Evolutionary conservation across 2,888 invertebrate species (phyloP).

Genomic region (Macroteleia sp.): DNA sequence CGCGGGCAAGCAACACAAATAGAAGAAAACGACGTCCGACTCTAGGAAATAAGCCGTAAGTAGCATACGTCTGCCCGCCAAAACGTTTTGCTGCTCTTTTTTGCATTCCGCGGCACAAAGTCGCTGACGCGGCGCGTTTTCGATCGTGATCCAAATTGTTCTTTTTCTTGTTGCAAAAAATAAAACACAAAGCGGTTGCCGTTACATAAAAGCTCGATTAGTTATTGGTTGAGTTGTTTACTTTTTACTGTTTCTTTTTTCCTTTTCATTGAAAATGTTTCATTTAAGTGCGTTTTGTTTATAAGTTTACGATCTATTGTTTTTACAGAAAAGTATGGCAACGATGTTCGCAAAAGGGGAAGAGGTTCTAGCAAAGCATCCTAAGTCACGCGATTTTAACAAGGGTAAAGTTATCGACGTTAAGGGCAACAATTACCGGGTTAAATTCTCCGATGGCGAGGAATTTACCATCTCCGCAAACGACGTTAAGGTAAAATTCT

Average conservation of each 20-base stretch:
- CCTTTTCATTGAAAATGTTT: no score
- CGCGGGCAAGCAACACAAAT: background rate
- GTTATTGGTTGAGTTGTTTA: background rate
- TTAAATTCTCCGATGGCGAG: constrained; percentile 75
- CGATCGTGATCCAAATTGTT: constrained; percentile 12
- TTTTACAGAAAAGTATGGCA: constrained; percentile 34
- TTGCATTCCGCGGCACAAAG: background rate
- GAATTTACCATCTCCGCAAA: constrained; percentile 71
- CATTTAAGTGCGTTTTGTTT: no score
- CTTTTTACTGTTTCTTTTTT: constrained; percentile 50
- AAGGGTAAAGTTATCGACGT: constrained; percentile 72
- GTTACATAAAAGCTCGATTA: constrained; percentile 15
- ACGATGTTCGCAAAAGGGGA: constrained; percentile 77
- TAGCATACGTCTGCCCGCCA: constrained; percentile 34
- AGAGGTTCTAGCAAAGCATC: constrained; percentile 76
- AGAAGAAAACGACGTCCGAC: background rate
- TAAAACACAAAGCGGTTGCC: background rate
- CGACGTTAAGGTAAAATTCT: constrained; percentile 77
- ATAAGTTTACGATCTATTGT: no score
- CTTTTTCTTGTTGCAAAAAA: background rate
- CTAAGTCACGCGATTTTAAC: constrained; percentile 70
- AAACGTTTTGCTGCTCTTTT: no score
- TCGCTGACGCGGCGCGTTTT: constrained; percentile 10
- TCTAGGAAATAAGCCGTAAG: background rate
- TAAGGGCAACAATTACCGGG: constrained; percentile 72